A percentile compares a stretch with the other conserved stretches of the same genome.
phyloP scores from a whole-genome alignment of 2,797 vertebrate genomes.

The Myotis findleyi region DNA sequence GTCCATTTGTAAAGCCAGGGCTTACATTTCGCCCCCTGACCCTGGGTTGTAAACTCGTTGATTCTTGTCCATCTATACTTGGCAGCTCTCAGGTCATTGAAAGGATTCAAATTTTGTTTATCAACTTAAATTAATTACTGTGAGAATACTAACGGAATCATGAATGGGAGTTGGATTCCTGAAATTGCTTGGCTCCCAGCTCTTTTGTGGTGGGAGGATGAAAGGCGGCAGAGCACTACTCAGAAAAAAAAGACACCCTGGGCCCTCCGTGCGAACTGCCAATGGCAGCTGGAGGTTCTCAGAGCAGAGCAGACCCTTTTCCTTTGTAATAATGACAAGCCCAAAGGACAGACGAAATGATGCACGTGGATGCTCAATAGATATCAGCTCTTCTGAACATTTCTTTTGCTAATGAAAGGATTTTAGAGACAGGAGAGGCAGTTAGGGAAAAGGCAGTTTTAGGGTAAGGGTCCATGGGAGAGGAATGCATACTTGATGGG shows the following conservation, averaged over 20 bases:
- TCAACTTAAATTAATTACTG: background rate
- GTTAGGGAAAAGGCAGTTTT: no score
- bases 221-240: background rate
- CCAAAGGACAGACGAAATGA: background rate
- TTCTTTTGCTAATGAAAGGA: background rate
- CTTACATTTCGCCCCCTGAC: background rate
- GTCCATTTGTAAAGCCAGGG: background rate
- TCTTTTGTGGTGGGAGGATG: background rate
- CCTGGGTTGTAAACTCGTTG: background rate
- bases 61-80: background rate
- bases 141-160: background rate
- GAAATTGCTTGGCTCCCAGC: background rate
- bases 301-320: background rate
- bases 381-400: background rate
- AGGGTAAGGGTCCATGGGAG: no score
- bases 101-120: background rate
- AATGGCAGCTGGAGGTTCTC: background rate
- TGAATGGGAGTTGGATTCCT: background rate
- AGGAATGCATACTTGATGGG: no score
- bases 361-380: background rate
- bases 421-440: no score
- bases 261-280: background rate
- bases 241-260: background rate
- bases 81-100: background rate
- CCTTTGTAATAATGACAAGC: background rate